phyloP scores from a whole-genome alignment of 2,113 vertebrate species.

The Eudyptes chrysolophus region DNA sequence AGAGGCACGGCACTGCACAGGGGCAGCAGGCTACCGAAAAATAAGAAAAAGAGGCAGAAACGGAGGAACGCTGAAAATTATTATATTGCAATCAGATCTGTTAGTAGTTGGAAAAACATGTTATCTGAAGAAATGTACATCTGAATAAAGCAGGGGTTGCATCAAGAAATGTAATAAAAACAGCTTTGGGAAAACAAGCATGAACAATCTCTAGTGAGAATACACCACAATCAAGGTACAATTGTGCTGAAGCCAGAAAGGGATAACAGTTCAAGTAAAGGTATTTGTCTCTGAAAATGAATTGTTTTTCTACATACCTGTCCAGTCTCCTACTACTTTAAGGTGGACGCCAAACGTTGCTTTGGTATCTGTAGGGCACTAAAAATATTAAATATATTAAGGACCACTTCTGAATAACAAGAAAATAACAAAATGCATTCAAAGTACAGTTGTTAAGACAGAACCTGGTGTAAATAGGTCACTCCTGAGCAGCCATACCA shows the following conservation, averaged over 20 bases:
- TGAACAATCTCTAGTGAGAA: neutral
- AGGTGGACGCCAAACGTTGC: conserved; percentile 94
- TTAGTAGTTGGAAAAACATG: neutral
- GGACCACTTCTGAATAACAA: conserved; percentile 40
- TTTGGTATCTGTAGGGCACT: conserved; percentile 93
- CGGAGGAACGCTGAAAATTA: neutral
- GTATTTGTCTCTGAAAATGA: conserved; percentile 24
- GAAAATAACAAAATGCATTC: conserved; percentile 4
- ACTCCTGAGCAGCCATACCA: neutral
- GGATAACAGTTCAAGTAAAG: neutral
- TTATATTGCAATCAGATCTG: neutral
- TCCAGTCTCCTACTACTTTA: conserved; percentile 97
- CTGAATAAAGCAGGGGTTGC: neutral
- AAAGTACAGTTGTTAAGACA: conserved; percentile 10
- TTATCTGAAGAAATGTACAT: neutral
- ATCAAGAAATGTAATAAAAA: neutral
- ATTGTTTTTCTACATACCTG: conserved; percentile 81
- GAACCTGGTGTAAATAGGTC: neutral
- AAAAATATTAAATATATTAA: conserved; percentile 71
- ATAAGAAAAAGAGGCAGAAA: neutral
- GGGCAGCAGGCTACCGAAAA: neutral
- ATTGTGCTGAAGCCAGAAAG: neutral
- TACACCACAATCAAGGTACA: neutral
- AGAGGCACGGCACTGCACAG: neutral
- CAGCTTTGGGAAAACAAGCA: neutral